Percentiles rank a stretch among this genome's conserved stretches.
phyloP scores from a whole-genome alignment of 2,797 vertebrate species.

The Semotilus atromaculatus region DNA sequence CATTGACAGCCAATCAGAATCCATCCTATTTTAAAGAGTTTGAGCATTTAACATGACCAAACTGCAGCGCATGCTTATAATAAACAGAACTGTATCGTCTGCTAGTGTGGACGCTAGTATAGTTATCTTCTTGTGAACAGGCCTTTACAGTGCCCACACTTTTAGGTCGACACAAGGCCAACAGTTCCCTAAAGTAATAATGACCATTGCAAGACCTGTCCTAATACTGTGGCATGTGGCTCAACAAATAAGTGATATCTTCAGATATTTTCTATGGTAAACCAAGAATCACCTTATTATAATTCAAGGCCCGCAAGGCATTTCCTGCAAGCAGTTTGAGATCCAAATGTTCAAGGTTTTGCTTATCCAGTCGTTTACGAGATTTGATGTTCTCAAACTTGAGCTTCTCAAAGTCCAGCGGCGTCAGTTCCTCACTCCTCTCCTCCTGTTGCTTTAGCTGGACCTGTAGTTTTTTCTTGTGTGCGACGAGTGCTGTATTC shows the following conservation, averaged over 20 bases:
- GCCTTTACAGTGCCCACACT: neutral
- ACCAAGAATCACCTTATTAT: conserved; percentile 67
- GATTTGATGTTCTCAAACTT: conserved; percentile 78
- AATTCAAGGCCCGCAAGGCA: neutral
- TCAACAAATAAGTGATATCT: neutral
- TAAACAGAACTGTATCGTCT: no score
- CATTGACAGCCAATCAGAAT: neutral
- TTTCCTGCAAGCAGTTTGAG: conserved; percentile 72
- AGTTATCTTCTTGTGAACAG: neutral
- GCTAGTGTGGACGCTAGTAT: neutral
- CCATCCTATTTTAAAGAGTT: neutral
- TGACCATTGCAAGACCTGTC: neutral
- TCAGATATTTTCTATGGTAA: neutral
- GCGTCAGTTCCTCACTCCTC: conserved; percentile 68
- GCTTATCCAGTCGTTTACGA: conserved; percentile 70
- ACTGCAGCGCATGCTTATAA: neutral
- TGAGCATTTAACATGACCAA: neutral
- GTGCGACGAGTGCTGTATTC: conserved; percentile 73
- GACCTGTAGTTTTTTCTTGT: conserved; percentile 76
- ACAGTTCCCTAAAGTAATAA: neutral
- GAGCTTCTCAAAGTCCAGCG: conserved; percentile 78
- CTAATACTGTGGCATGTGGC: neutral
- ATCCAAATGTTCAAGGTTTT: conserved; percentile 74
- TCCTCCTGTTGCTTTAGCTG: conserved; percentile 79
- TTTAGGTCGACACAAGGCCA: neutral